Evolutionary conservation across 92 coral and sea anemone species (phyloP), one percentile per base, ranked within the genome.

Genomic region (Muricea muricata): DNA sequence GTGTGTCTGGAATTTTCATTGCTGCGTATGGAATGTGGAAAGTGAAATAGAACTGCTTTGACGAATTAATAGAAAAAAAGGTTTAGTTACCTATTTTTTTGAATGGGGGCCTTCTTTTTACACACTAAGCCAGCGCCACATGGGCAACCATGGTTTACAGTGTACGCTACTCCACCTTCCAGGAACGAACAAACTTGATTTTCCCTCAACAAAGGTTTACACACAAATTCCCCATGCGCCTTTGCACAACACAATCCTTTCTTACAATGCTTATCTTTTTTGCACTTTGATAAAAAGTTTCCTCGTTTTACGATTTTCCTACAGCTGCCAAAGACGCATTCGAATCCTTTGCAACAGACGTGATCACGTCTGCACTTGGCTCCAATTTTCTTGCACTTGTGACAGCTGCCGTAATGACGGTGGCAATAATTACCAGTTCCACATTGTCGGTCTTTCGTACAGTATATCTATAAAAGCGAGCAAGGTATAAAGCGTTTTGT

Each of bases 251-350:
- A 95, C 52, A 95, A 84, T 17, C 95, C 95, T 65, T 86, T 77
- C 73, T 92, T 92, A 70, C 98, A 95, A 33, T 90, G 90, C 41
- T 81, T 86, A 84, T 95, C 97, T 21, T 79, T 86, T 42, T 57
- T 93, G 80, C 98, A 95, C 11, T 89, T 89, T 12, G 95, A 89
- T 15, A 89, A 86, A 24, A 69, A 65, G 46, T 79, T 85, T 14
- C 98, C 97, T 23, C 85, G 73, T 15, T 91, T 81, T 15, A 93
- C 66, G 2, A 87, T 87, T 41, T 42, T 88, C 55, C 98, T 90
- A 73, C 98, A 95, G 21, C 84, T 79, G 21, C 98, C 98, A 73
- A 93, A 95, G 75, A 93, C 94, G 72, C 98, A 95, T 78, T 95
- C 97, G 95, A 93, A 76, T 1, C 92, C 93, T 34, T 73, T 75